Base-by-base conservation (phyloP, 2,797 vertebrate genomes). In the Crocidura indochinensis region DNA sequence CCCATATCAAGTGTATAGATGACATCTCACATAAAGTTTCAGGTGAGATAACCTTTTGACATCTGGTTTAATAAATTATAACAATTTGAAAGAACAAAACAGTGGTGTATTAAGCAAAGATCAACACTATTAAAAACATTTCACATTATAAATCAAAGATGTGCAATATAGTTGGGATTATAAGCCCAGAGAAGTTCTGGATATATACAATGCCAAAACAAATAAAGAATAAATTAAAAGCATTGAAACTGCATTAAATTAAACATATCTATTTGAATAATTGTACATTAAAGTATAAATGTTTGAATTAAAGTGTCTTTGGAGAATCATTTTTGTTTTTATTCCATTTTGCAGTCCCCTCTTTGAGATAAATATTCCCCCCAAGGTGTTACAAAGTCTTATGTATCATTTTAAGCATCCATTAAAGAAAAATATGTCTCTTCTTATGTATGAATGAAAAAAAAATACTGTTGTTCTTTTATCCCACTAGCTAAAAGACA, bases 181-280 rank as follows among this genome's bases (percentile, higher is more conserved):
- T 38, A 38, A 38, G 38, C 38, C 38, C 38, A 38, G 38, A 60
- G 19, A 17, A 60, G 17, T 22, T 17, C 8, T 60, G 56, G 19
- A 15, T 60, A 20, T 60, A 20, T 2, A 17, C 15, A 17, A 60
- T 19, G 22, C 19, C 19, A 60, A 56, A 56, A 56, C 19, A 56
- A 56, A 56, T 56, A 17, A 17, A 56, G 19, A 10, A 15, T 15
- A 56, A 56, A 56, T 6, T 19, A 56, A 60, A 60, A 60, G 7
- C 46, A 92, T 76, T 93, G 83, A 90, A 94, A 94, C 93, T 77
- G 91, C 89, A 85, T 84, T 92, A 92, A 85, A 87, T 89, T 84
- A 95, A 87, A 69, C 88, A 93, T 94, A 91, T 94, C 93, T 93
- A 95, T 77, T 87, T 74, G 56, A 71, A 1, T 2, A 80, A 78